phyloP scores from a whole-genome alignment of 2,888 invertebrate genomes.

The Acrobasis repandana region DNA sequence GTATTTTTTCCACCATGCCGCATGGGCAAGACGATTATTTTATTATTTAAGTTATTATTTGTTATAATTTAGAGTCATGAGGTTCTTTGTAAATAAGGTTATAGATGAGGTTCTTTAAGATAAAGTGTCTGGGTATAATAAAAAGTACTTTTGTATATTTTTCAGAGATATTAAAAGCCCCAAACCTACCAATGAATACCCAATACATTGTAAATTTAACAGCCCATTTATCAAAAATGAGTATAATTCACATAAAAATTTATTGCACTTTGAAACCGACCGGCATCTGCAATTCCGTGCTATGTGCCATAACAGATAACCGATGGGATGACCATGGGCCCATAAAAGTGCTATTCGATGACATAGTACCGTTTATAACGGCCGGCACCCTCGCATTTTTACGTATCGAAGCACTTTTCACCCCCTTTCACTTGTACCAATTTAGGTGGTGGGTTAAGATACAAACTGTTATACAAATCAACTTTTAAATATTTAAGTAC shows the following conservation, averaged over 20 bases:
- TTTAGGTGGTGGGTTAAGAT: slow-evolving; percentile 11
- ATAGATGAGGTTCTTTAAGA: too few species aligned
- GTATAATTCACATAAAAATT: slow-evolving; percentile 17
- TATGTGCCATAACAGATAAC: slow-evolving; percentile 21
- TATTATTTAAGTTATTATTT: too few species aligned
- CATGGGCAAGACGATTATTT: too few species aligned
- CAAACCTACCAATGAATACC: neutral
- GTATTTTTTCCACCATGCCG: too few species aligned
- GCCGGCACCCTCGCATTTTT: slow-evolving; percentile 24
- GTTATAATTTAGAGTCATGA: too few species aligned
- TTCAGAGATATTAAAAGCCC: neutral
- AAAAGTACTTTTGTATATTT: too few species aligned
- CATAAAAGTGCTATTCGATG: slow-evolving; percentile 65
- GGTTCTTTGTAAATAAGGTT: too few species aligned
- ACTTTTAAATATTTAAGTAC: too few species aligned
- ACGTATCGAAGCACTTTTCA: slow-evolving; percentile 25
- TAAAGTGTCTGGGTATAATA: too few species aligned
- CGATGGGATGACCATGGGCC: slow-evolving; percentile 50
- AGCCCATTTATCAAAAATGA: neutral
- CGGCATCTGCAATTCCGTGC: slow-evolving; percentile 17
- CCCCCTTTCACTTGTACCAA: slow-evolving; percentile 24
- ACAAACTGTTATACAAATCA: neutral
- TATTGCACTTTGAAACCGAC: slow-evolving; percentile 15
- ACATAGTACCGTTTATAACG: slow-evolving; percentile 50
- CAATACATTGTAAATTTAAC: neutral